These are phyloP conservation scores for Collichthys lucidus DNA, from an alignment of 2,113 vertebrate genomes.

Conservation along the genomic window DNA sequence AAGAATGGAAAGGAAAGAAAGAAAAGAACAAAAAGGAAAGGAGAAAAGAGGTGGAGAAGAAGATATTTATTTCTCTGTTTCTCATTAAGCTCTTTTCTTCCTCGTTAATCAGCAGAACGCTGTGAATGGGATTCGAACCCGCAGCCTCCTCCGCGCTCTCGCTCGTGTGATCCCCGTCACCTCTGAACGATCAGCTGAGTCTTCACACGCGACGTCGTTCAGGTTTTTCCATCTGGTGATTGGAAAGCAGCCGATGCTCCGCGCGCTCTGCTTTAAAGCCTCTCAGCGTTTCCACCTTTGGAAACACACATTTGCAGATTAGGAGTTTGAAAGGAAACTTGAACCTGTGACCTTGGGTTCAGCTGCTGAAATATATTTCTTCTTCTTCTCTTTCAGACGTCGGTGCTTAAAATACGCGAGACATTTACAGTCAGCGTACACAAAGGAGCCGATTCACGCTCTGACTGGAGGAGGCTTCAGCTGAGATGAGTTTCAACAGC, in stretches of 20 bases:
- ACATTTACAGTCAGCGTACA: constrained; percentile 34
- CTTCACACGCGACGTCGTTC: constrained; percentile 47
- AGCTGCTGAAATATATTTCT: background rate
- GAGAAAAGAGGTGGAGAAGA: too few relatives aligned
- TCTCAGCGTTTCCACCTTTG: constrained; percentile 53
- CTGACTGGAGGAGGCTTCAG: constrained; percentile 45
- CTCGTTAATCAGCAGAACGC: background rate
- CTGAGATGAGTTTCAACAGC: constrained; percentile 12
- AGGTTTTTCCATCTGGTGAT: constrained; percentile 51
- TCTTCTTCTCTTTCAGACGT: constrained; percentile 27
- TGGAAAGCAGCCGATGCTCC: constrained; percentile 44
- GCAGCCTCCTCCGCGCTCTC: constrained; percentile 16
- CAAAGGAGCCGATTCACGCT: constrained; percentile 43
- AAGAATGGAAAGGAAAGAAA: too few relatives aligned
- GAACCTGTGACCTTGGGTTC: constrained; percentile 55
- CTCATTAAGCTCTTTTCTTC: too few relatives aligned
- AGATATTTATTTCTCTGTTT: too few relatives aligned
- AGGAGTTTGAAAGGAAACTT: constrained; percentile 56
- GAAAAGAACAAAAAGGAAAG: too few relatives aligned
- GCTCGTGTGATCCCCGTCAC: constrained; percentile 45
- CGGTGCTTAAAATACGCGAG: constrained; percentile 35
- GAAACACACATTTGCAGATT: constrained; percentile 47
- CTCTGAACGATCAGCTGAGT: constrained; percentile 54
- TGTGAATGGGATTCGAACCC: constrained; percentile 53
- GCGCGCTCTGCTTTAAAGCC: constrained; percentile 40